These are phyloP conservation scores for Arothron firmamentum DNA, from an alignment of 2,113 vertebrate species.

Conservation along the genomic window DNA sequence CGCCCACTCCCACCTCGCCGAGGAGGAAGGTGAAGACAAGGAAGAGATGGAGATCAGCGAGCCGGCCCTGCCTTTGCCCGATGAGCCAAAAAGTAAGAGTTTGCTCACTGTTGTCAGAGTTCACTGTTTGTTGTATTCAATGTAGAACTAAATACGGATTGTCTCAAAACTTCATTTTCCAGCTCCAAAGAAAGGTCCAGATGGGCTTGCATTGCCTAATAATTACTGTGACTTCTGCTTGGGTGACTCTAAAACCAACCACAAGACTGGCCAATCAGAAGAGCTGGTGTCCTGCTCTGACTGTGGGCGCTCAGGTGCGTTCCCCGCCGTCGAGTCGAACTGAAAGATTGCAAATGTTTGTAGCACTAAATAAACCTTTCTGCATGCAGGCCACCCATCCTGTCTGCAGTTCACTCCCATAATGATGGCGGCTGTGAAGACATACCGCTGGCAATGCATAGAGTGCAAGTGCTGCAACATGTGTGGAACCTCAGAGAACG, in stretches of 20 bases:
- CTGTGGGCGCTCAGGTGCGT: constrained; percentile 89
- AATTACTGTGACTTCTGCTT: constrained; percentile 98
- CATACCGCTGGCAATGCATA: constrained; percentile 97
- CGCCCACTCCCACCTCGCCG: constrained; percentile 93
- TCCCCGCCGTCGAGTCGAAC: background rate
- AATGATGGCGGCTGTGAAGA: constrained; percentile 97
- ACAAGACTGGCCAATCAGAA: constrained; percentile 91
- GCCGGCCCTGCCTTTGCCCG: constrained; percentile 75
- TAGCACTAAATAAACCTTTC: background rate
- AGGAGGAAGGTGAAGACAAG: constrained; percentile 93
- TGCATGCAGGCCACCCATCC: constrained; percentile 83
- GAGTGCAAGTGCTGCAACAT: constrained; percentile 98
- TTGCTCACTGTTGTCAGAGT: background rate
- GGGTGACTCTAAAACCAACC: constrained; percentile 93
- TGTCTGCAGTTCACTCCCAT: constrained; percentile 95
- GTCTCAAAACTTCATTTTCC: background rate
- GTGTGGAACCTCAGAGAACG: constrained; percentile 93
- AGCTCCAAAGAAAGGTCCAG: constrained; percentile 91
- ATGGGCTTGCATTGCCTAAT: constrained; percentile 89
- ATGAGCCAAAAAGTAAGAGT: constrained; percentile 87
- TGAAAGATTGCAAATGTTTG: background rate
- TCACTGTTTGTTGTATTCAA: background rate
- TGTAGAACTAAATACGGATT: background rate
- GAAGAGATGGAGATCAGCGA: constrained; percentile 84
- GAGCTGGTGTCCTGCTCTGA: constrained; percentile 95